Base-by-base conservation (phyloP, 2,888 invertebrate species). In the Dryobotodes eremita region DNA sequence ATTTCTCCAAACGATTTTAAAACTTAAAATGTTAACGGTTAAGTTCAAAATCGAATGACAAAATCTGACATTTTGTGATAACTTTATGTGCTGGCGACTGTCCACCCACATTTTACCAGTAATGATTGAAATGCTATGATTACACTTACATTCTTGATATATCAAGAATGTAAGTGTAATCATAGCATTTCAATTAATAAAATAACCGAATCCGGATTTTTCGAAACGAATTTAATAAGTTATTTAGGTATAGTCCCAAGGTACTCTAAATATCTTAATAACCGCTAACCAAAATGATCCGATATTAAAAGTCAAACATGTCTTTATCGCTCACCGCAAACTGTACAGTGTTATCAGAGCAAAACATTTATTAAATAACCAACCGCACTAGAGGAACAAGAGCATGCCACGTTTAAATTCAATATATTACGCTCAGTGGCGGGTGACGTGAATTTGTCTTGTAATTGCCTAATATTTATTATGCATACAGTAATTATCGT, bases 321-420 rank as follows among this genome's bases (percentile, higher is more conserved):
- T 91, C 86, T 91, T 90, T 89, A 91, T 71, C 71, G 86, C 81
- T 88, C 76, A 87, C 93, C 92, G 86, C 91, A 92, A 90, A 90
- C 87, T 82, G 86, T 80, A 86, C 87, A 86, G 88, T 90, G 90
- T 89, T 92, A 89, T 90, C 73, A 83, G 75, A 71, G 85, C 85
- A 92, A 93, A 93, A 93, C 92, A 90, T 62, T 65, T 71, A 79
- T 69, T 80, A 80, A 85, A 86, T 86, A 89, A 85, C 78, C 83
- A 82, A 83, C 86, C 85, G 79, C 85, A 83, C 79, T 82, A 79
- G 86, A 86, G 62, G 70, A 88, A 85, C 82, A 86, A 87, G 78
- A 87, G 26, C 46, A 77, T 55, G 57, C 61, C 36, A 57, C 73
- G 61, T 82, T 66, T 85, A 79, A 83, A 89, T 88, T 87, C 83